Percentiles rank a stretch among this genome's conserved stretches.
Conservation (phyloP, 2,888 invertebrate species). For the Plemyria rubiginata region DNA sequence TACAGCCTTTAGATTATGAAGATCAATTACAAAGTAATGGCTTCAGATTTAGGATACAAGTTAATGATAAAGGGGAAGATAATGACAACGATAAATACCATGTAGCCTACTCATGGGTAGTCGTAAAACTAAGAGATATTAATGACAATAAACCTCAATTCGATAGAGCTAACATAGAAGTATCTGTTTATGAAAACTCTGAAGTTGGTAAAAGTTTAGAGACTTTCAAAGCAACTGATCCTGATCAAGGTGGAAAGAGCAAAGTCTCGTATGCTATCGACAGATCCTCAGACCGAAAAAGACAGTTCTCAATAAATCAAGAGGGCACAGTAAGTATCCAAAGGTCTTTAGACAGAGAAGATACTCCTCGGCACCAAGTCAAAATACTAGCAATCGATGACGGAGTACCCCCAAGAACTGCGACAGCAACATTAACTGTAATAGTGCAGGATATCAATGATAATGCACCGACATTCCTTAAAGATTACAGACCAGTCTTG, state of each 20-base stretch:
- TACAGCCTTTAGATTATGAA: slow-evolving; percentile 97
- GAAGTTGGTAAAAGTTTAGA: slow-evolving; percentile 95
- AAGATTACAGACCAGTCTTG: slow-evolving; percentile 96
- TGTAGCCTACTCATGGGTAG: slow-evolving; percentile 98
- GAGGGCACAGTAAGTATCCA: slow-evolving; percentile 98
- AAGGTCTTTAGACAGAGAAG: slow-evolving; percentile 95
- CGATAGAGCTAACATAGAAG: slow-evolving; percentile 96
- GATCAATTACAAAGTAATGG: slow-evolving; percentile 97
- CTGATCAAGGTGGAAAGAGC: slow-evolving; percentile 97
- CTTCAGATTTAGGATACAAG: slow-evolving; percentile 97
- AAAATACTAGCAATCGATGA: slow-evolving; percentile 98
- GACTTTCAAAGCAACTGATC: slow-evolving; percentile 97
- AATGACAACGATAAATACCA: slow-evolving; percentile 98
- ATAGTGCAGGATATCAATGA: slow-evolving; percentile 98
- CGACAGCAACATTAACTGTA: slow-evolving; percentile 96
- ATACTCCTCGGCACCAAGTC: slow-evolving; percentile 97
- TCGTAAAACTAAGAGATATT: slow-evolving; percentile 95
- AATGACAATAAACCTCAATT: slow-evolving; percentile 99
- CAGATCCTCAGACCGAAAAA: slow-evolving; percentile 94
- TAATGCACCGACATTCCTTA: slow-evolving; percentile 96
- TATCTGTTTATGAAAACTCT: slow-evolving; percentile 96
- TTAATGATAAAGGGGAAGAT: slow-evolving; percentile 97
- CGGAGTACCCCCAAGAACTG: slow-evolving; percentile 96
- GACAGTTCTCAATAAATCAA: slow-evolving; percentile 97
- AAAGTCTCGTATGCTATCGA: slow-evolving; percentile 97